Percentiles rank a stretch among this genome's conserved stretches.
Evolutionary conservation across 2,888 invertebrate genomes (phyloP).

Genomic region (Exocentrus adspersus): DNA sequence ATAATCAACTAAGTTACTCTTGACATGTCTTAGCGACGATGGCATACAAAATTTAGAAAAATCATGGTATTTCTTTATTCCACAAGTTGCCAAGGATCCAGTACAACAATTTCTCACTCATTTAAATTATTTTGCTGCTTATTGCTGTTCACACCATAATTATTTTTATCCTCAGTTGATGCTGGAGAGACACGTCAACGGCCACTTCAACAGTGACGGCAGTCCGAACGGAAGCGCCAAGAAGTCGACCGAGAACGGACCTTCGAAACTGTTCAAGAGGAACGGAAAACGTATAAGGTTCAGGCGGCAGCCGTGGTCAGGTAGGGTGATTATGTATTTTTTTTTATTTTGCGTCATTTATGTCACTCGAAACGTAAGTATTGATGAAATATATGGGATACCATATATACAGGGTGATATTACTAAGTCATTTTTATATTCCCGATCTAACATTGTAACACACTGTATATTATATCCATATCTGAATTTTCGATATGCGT

Average conservation of each 20-base stretch:
- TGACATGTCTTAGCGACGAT: too few species aligned
- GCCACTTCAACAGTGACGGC: constrained; percentile 82
- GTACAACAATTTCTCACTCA: too few species aligned
- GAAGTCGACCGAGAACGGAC: constrained; percentile 79
- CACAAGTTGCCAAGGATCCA: too few species aligned
- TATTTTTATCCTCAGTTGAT: constrained; percentile 71
- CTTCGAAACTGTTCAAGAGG: constrained; percentile 82
- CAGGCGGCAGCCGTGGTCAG: constrained; percentile 88
- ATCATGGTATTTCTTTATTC: too few species aligned
- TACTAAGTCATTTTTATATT: constrained; percentile 25
- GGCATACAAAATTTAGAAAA: too few species aligned
- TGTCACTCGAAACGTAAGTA: constrained; percentile 34
- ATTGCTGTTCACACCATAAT: too few species aligned
- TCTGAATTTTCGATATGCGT: not conserved
- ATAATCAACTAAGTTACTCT: too few species aligned
- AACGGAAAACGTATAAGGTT: constrained; percentile 91
- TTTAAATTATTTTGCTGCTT: too few species aligned
- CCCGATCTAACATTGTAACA: not conserved
- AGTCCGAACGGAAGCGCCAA: constrained; percentile 71
- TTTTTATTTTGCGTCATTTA: constrained; percentile 20
- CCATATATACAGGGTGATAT: constrained; percentile 35
- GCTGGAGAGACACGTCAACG: constrained; percentile 92
- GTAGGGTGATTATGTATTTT: constrained; percentile 66
- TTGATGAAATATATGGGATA: constrained; percentile 23
- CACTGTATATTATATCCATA: not conserved